Evolutionary conservation across 2,888 invertebrate species (phyloP), one percentile per base, ranked within the genome.

Genomic region (Tetanocera ferruginea): DNA sequence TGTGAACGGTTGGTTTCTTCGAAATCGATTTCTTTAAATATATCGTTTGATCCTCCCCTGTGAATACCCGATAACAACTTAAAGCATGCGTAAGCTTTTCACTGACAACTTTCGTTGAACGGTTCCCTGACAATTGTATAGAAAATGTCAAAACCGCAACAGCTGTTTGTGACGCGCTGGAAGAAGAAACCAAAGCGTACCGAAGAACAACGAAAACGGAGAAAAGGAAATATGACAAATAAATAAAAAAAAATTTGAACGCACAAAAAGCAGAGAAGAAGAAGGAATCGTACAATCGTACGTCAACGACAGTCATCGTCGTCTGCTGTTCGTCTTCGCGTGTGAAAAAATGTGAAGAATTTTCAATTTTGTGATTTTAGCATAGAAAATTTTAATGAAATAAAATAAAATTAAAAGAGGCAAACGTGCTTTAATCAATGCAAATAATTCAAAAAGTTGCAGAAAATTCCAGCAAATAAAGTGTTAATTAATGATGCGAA

Each of bases 251-350:
- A 8, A 64, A 64, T 64, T 31, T 28, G 8, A 64, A 31, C 14
- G 34, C n/a, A 64, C 25, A 25, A 64, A 31, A n/a, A 64, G 31
- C 34, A n/a, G 31, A 31, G 17, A 31, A 64, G 19, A 55, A 31
- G 64, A 64, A 64, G 64, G 31, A 25, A 28, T 64, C 64, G 64
- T 64, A 64, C 64, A 5, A n/a, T n/a, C 23, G 64, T 64, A 64
- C 64, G 64, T 64, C 64, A 64, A 62, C 23, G 25, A 67, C 67
- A 67, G 69, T 69, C 49, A 49, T 69, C 69, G 51, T 69, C 51
- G 51, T 69, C 17, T 69, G 52, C 17, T 51, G 23, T 6, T 69
- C 28, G 49, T 43, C 25, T 69, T 69, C 69, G 69, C 51, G 49
- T 69, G 69, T 69, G 8, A 69, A 51, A 17, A 49, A 11, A n/a